Base-by-base conservation (phyloP, 2,888 invertebrate species). In the Pammene aurita region DNA sequence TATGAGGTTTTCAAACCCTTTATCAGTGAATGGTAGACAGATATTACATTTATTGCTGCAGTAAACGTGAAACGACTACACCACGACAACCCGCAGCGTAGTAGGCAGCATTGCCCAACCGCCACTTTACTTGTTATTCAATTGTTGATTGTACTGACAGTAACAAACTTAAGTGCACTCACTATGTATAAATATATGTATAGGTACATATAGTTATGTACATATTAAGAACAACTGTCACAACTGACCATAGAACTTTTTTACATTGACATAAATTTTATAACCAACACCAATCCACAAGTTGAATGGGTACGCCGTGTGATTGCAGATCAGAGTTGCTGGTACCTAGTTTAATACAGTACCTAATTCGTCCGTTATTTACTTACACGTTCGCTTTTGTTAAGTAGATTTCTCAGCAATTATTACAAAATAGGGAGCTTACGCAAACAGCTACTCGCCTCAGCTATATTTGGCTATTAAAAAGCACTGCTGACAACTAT, bases 61-160 rank as follows among this genome's bases (percentile, higher is more conserved):
- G 34, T 34, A 52, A 2, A 34, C 16, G 9, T 14, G n/a, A 50
- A 0, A 54, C 56, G 11, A 41, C 55, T 9, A 26, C 60, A 46
- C 14, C 16, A 60, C 34, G n/a, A 16, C 46, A 35, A 38, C 46
- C 46, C 46, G 14, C 35, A 44, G n/a, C 46, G 14, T 16, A 44
- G n/a, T 46, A 14, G 14, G 48, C 41, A 11, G 18, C 26, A 35
- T 62, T 62, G 62, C 62, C 50, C 16, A 62, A 62, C 41, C 35
- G 34, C 46, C 48, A 61, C 38, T 62, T 50, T 50, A 41, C 62
- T 62, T 62, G 62, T 62, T 52, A 62, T 62, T 41, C 62, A 52
- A 62, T 62, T 62, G 62, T 26, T 2, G n/a, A n/a, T n/a, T 4
- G 2, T 54, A 34, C 34, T 54, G 13, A n/a, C 52, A 34, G 26